Percentiles rank a stretch among this genome's conserved stretches.
phyloP scores from a whole-genome alignment of 2,888 invertebrate species.

The Holacanthella duospinosa region DNA sequence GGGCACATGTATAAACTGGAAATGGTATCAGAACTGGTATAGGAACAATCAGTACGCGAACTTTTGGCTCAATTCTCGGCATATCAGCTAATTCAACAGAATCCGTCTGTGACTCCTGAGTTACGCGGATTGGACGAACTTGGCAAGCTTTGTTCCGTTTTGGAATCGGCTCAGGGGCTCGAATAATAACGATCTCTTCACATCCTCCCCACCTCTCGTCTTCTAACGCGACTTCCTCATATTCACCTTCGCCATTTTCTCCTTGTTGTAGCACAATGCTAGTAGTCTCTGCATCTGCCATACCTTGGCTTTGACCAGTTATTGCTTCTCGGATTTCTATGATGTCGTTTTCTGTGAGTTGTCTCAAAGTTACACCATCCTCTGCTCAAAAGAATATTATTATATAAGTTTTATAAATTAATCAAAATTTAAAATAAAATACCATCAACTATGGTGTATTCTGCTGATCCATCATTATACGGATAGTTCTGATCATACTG shows the following conservation, averaged over 20 bases:
- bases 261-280: no score
- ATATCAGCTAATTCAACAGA: constrained; percentile 20
- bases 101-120: constrained; percentile 22
- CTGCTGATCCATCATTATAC: no score
- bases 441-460: no score
- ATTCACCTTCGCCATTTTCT: background rate
- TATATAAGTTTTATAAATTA: no score
- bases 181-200: background rate
- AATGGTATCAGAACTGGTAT: constrained; percentile 28
- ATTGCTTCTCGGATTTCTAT: constrained; percentile 8
- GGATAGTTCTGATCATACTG: no score
- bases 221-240: background rate
- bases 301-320: no score
- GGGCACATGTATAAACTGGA: constrained; percentile 27
- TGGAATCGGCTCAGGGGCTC: constrained; percentile 1
- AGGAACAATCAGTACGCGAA: constrained; percentile 37
- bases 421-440: no score
- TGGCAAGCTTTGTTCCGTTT: constrained; percentile 15
- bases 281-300: no score
- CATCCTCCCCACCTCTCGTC: constrained; percentile 4
- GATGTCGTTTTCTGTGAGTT: constrained; percentile 3
- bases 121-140: constrained; percentile 13
- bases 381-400: no score
- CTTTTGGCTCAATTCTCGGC: constrained; percentile 16
- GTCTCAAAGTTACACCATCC: constrained; percentile 1